phyloP scores from a whole-genome alignment of 2,113 vertebrate species.

The Eudyptes chrysolophus region DNA sequence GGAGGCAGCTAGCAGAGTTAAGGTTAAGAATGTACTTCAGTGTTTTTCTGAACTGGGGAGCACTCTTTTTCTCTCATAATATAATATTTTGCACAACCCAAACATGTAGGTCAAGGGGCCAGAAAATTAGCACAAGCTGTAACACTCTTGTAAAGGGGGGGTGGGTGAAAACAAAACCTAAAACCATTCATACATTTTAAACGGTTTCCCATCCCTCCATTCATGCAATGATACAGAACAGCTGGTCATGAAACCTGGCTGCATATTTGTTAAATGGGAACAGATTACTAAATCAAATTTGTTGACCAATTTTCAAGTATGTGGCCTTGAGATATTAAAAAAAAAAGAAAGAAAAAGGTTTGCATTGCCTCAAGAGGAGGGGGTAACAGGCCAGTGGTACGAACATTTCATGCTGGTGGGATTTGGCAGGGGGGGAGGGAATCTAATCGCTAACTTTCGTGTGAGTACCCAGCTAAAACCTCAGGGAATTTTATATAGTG shows the following conservation, averaged over 20 bases:
- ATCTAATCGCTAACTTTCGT: conserved; percentile 73
- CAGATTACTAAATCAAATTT: conserved; percentile 68
- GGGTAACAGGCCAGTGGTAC: background rate
- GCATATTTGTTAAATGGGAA: conserved; percentile 68
- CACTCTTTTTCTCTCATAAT: background rate
- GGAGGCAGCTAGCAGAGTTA: background rate
- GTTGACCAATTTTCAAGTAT: conserved; percentile 64
- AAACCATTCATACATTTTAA: conserved; percentile 48
- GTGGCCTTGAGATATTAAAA: conserved; percentile 43
- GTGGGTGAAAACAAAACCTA: conserved; percentile 9
- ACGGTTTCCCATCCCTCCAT: background rate
- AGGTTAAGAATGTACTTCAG: background rate
- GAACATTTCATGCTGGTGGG: conserved; percentile 53
- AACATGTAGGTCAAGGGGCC: conserved; percentile 6
- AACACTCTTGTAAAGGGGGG: conserved; percentile 35
- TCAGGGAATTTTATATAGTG: conserved; percentile 82
- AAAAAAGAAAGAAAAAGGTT: background rate
- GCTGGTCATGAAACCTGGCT: conserved; percentile 64
- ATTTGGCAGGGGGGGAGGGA: conserved; percentile 36
- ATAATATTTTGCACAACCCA: background rate
- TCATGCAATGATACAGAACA: conserved; percentile 63
- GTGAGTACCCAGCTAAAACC: conserved; percentile 79
- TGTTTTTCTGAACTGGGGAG: background rate
- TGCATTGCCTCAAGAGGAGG: conserved; percentile 13
- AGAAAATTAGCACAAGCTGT: conserved; percentile 41